Evolutionary conservation across 2,888 invertebrate species (phyloP), one percentile per base, ranked within the genome.

Genomic region (Netelia melanura): DNA sequence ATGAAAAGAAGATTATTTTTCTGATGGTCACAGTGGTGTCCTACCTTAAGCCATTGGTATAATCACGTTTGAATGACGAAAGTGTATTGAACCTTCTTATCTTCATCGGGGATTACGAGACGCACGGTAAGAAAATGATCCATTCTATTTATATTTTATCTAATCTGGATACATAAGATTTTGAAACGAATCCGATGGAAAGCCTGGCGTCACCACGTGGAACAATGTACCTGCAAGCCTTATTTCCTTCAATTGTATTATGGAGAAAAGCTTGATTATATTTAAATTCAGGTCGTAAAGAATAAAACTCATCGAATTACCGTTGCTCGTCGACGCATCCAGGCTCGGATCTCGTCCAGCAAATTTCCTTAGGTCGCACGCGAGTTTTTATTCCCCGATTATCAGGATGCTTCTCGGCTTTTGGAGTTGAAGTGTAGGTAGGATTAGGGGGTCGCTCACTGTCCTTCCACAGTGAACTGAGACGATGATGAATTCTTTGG

Each of bases 361-460:
- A 44, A 23, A 83, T 75, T 21, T 75, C 67, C 21, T 67, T 48
- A 1, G 72, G 56, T 30, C 44, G 48, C 38, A 23, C 43, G 48
- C 58, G 64, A 11, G 44, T 65, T 54, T 56, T 38, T 0, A 75
- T 44, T 10, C 76, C 0, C 6, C 65, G 17, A 62, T 25, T 10
- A 56, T 65, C 64, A 64, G 70, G 68, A 14, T 85, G 62, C 17
- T 76, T 79, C n/a, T 85, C 82, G 11, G 85, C 17, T 77, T 92
- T 93, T 1, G 93, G 93, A 0, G 93, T 93, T 38, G 93, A 93
- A 0, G 92, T 91, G 77, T 88, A 91, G 0, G 90, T 87, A 1
- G 93, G 93, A 82, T 88, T 87, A 14, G 90, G 88, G 11, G 87
- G 86, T 58, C 86, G 25, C 23, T 86, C 89, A 43, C 83, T 87